Evolutionary conservation across 1,140 invertebrate genomes (phyloP).

Genomic region (Apis laboriosa): DNA sequence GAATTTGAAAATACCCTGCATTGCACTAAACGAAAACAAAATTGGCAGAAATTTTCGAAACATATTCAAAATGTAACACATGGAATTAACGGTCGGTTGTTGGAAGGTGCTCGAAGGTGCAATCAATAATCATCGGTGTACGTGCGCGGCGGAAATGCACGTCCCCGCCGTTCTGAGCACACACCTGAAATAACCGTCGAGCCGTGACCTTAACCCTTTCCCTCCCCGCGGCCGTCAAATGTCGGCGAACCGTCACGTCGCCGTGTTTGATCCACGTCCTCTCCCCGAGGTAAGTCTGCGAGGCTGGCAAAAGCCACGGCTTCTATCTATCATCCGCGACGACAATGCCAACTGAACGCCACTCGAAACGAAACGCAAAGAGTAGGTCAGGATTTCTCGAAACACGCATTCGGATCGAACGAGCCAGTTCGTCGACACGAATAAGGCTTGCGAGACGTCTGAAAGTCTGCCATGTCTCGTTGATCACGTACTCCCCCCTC

Average conservation of each 20-base stretch:
- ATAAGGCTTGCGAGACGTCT: too few relatives aligned
- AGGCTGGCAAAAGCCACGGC: slow-evolving; percentile 30
- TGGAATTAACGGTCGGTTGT: too few relatives aligned
- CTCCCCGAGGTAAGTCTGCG: neutral
- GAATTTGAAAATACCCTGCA: too few relatives aligned
- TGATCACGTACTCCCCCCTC: too few relatives aligned
- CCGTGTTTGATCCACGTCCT: neutral
- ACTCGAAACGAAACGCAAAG: neutral
- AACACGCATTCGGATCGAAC: neutral
- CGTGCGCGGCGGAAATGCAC: neutral
- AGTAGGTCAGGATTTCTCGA: slow-evolving; percentile 20
- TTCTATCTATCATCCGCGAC: slow-evolving; percentile 13
- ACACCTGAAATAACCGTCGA: slow-evolving; percentile 26
- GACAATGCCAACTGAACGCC: slow-evolving; percentile 31
- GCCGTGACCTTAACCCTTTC: slow-evolving; percentile 36
- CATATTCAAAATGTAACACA: too few relatives aligned
- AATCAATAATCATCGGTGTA: neutral
- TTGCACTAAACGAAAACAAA: too few relatives aligned
- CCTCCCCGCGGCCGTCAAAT: neutral
- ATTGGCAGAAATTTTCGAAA: too few relatives aligned
- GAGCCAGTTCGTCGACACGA: neutral
- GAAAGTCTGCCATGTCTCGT: too few relatives aligned
- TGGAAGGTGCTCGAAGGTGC: neutral
- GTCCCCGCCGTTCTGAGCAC: neutral
- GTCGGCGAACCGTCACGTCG: slow-evolving; percentile 2